Evolutionary conservation across 1,140 invertebrate genomes (phyloP), one percentile per base, ranked within the genome.

Genomic region (Zaprionus vittiger): DNA sequence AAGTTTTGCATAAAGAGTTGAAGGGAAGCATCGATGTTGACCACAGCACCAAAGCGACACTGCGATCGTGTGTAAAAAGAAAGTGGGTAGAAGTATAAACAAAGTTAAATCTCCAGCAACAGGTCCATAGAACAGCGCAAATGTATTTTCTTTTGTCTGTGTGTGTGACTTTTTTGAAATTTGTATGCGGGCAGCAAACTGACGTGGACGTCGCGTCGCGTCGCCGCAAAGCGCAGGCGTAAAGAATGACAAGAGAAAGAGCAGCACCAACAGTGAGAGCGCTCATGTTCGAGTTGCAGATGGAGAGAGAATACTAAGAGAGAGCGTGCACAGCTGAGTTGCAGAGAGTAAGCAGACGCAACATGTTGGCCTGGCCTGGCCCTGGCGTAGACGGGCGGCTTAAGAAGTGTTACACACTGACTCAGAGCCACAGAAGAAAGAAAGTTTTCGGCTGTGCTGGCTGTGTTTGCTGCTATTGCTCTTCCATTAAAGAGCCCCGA

Each of bases 361-460:
- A 81, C 81, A 85, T 85, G 81, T 85, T 85, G 63, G 73, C 37
- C 26, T 6, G 44, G 20, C 41, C 20, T 64, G 81, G 82, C 72
- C 67, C 26, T 9, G 41, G 31, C 37, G 9, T 14, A 3, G n/a
- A 70, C 68, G 26, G 56, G 49, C 52, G 80, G 77, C 89, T 91
- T 91, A 91, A 91, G 90, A 91, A 91, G 90, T 87, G 78, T 91
- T 86, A 86, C 82, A 91, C 79, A 70, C 82, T 78, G 72, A 73
- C 68, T 67, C 66, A 72, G 73, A 60, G 60, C 38, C 74, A 60
- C 90, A 91, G 80, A 90, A 86, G 90, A 90, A 90, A 91, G 90
- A 91, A 91, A 91, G 90, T 91, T 91, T 91, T 80, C 83, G 76
- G 59, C 74, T 74, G 83, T 69, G 83, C 77, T 80, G 83, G 90